Base-by-base conservation (phyloP, 2,797 vertebrate species). In the Enteromius argenteus region DNA sequence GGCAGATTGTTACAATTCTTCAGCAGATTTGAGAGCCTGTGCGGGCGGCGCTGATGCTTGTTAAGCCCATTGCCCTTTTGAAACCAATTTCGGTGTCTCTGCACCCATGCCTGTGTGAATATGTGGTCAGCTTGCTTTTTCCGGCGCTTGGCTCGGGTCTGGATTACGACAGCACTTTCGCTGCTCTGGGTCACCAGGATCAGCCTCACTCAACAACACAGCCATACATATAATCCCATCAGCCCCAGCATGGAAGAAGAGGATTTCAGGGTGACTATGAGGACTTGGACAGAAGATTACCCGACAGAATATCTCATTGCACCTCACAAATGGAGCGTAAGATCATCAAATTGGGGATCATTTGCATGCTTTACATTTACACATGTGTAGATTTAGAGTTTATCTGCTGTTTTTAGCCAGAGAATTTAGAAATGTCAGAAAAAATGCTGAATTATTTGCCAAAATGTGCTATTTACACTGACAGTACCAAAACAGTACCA, bases 1-100 rank as follows among this genome's bases (percentile, higher is more conserved):
- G 80, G 71, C 44, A 82, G 80, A 82, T 82, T 74, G 80, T 82
- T 74, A 30, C 80, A 82, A 66, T 75, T 64, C 71, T 66, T 75
- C 30, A 51, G 13, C 71, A 66, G 71, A 75, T 82, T 66, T 39
- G 58, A 82, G 32, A 49, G 80, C 32, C 71, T 66, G 42, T n/a
- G 67, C 51, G 6, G 37, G 67, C 51, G 6, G 37, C 3, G 0
- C 79, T 72, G 67, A 72, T 81, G 67, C 67, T 81, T 15, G 42
- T 66, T 82, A 82, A 82, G 71, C 30, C 80, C 19, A 3, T 82
- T 82, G 71, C 32, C 80, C 80, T 82, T 75, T 74, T 51, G 58
- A 82, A 82, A 82, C 30, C 80, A 82, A 82, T 82, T 82, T 66
- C n/a, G 10, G 42, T 8, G 30, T 62, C 44, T 75, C 69, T 62